Evolutionary conservation across 23 tunicate genomes (phyloP).

Genomic region (Styela clava): DNA sequence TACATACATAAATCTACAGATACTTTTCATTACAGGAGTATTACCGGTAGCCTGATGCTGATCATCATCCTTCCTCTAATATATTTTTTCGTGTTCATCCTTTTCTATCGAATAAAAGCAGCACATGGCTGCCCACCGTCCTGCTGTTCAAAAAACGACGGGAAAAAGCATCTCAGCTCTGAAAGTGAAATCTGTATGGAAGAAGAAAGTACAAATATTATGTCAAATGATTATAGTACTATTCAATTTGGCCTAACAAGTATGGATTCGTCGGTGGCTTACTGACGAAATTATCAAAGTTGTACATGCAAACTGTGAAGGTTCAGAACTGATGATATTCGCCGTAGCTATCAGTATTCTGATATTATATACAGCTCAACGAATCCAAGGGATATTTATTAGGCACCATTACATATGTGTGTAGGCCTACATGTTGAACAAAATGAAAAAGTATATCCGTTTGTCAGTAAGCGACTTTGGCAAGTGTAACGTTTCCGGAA

Average conservation of each 20-base stretch:
- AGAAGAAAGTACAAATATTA: slow-evolving; percentile 12
- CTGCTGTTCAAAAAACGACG: neutral
- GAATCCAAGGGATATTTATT: no score
- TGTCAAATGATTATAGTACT: neutral
- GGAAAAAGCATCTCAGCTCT: neutral
- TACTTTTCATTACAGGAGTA: slow-evolving; percentile 32
- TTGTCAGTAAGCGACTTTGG: no score
- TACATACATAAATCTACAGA: neutral
- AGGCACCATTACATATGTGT: no score
- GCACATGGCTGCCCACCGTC: slow-evolving; percentile 58
- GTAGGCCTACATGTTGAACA: no score
- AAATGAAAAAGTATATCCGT: no score
- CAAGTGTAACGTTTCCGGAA: no score
- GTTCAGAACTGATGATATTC: no score
- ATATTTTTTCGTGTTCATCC: slow-evolving; percentile 49
- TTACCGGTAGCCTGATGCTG: slow-evolving; percentile 34
- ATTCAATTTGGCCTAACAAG: neutral
- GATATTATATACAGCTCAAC: no score
- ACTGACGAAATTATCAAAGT: no score
- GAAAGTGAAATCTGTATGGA: neutral
- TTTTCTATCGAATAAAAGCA: slow-evolving; percentile 44
- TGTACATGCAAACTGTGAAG: no score
- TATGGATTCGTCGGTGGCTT: neutral
- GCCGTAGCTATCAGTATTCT: no score
- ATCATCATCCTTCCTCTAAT: slow-evolving; percentile 49